These are phyloP conservation scores for Odocoileus virginianus DNA, from an alignment of 2,113 vertebrate genomes.

Conservation along the genomic window DNA sequence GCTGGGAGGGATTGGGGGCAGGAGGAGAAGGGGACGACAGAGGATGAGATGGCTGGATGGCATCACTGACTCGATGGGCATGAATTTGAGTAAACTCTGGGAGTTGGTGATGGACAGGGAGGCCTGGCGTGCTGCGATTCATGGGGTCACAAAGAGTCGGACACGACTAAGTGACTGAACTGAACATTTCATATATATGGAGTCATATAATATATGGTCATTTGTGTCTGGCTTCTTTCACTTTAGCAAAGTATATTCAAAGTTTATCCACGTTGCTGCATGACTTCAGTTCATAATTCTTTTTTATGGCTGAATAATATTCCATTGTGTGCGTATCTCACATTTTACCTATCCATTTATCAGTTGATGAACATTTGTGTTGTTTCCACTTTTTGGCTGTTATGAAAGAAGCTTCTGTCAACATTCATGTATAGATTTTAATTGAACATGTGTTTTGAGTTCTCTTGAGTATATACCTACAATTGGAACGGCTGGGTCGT, in stretches of 20 bases:
- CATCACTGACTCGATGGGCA: too few species aligned
- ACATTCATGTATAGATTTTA: not conserved
- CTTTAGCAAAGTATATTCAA: not conserved
- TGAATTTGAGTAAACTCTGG: too few species aligned
- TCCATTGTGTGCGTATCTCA: not conserved
- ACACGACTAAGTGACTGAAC: too few species aligned
- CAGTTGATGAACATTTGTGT: not conserved
- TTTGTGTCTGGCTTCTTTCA: slow-evolving; percentile 14
- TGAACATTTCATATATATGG: not conserved
- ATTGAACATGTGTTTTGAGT: not conserved
- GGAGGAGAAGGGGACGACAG: too few species aligned
- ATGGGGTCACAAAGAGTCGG: too few species aligned
- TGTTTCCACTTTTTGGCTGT: not conserved
- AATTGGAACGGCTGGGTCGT: not conserved
- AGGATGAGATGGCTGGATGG: too few species aligned
- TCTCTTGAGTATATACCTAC: not conserved
- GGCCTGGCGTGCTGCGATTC: too few species aligned
- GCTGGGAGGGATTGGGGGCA: too few species aligned
- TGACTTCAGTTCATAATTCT: not conserved
- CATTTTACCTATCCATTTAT: not conserved
- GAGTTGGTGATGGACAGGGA: too few species aligned
- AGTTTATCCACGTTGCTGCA: not conserved
- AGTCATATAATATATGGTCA: not conserved
- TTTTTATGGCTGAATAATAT: not conserved
- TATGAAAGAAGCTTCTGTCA: not conserved